phyloP scores from a whole-genome alignment of 37 sponge, comb jelly and placozoan species.

The Mnemiopsis leidyi region DNA sequence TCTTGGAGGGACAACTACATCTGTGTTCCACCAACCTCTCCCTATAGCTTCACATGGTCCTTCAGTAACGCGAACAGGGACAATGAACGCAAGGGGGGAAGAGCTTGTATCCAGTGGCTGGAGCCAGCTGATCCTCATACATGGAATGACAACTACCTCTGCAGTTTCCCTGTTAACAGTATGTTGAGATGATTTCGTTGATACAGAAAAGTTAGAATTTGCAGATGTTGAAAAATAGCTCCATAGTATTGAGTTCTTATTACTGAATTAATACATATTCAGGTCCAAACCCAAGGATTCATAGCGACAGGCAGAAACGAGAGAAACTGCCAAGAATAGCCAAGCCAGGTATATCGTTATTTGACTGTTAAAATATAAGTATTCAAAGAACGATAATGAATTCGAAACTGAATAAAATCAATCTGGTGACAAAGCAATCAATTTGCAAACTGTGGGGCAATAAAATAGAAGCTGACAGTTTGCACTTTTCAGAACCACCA shows the following conservation, averaged over 20 bases:
- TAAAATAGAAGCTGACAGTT: background rate
- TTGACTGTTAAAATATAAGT: too few relatives aligned
- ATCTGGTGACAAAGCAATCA: too few relatives aligned
- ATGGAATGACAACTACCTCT: background rate
- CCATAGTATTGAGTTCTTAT: too few relatives aligned
- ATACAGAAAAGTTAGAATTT: too few relatives aligned
- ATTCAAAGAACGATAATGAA: too few relatives aligned
- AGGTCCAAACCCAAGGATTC: background rate
- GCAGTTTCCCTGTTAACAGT: background rate
- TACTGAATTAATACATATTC: too few relatives aligned
- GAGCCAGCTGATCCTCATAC: background rate
- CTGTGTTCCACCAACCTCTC: background rate
- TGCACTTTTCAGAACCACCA: background rate
- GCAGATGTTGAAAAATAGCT: too few relatives aligned
- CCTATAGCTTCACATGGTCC: background rate
- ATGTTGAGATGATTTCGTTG: too few relatives aligned
- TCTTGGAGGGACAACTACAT: slow-evolving; percentile 6
- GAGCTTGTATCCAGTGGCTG: background rate
- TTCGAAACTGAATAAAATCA: too few relatives aligned
- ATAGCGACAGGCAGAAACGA: background rate
- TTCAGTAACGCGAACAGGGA: background rate
- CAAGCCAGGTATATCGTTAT: background rate
- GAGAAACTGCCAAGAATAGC: background rate
- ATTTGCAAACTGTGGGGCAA: too few relatives aligned
- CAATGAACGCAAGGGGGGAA: background rate